A percentile compares a stretch with the other conserved stretches of the same genome.
phyloP scores from a whole-genome alignment of 1,140 invertebrate species.

The Drosophila prosaltans region DNA sequence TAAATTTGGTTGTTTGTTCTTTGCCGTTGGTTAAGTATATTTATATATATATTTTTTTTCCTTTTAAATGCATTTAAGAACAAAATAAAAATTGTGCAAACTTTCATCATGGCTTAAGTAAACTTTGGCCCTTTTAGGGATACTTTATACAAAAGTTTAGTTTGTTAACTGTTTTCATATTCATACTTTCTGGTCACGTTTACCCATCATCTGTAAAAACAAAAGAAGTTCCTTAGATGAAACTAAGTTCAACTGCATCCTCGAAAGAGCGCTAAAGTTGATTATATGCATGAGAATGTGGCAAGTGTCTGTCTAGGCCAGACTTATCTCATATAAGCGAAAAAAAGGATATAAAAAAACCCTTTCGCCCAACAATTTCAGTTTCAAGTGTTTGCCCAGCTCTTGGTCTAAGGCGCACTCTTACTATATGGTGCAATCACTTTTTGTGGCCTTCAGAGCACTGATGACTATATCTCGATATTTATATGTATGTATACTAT shows the following conservation, averaged over 20 bases:
- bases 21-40: too few species aligned
- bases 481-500: background rate
- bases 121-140: background rate
- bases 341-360: background rate
- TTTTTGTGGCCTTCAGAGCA: constrained; percentile 1
- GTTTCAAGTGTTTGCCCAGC: constrained; percentile 44
- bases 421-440: constrained; percentile 14
- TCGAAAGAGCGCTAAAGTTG: background rate
- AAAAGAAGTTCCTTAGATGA: background rate
- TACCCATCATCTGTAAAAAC: background rate
- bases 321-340: constrained; percentile 26
- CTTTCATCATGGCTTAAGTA: background rate
- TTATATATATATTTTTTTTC: too few species aligned
- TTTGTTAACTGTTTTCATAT: background rate
- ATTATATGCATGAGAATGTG: constrained; percentile 7
- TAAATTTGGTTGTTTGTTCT: too few species aligned
- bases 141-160: background rate
- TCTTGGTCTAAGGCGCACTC: constrained; percentile 31
- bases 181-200: constrained; percentile 1
- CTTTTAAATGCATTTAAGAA: background rate
- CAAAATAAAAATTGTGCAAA: background rate
- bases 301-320: constrained; percentile 33
- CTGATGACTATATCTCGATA: constrained; percentile 30
- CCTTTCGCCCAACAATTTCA: constrained; percentile 26
- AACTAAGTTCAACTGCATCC: constrained; percentile 5